Conservation (phyloP, 2,888 invertebrate genomes). For the Saturnia pavonia region DNA sequence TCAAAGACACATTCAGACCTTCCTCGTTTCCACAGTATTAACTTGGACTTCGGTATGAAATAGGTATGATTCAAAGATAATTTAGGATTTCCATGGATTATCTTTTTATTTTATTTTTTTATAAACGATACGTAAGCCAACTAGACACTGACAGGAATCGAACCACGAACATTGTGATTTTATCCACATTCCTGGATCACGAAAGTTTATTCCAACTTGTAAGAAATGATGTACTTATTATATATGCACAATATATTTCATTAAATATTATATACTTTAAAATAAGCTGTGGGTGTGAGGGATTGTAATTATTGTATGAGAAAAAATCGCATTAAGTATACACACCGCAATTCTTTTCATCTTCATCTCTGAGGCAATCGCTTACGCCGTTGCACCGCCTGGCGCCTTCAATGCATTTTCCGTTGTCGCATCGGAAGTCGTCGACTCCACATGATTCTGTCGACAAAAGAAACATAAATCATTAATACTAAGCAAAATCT, state of each 20-base stretch:
- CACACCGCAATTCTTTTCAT: slow-evolving; percentile 84
- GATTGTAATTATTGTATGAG: not conserved
- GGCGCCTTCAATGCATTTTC: slow-evolving; percentile 77
- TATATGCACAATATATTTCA: not conserved
- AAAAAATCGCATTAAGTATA: slow-evolving; percentile 16
- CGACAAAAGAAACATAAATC: slow-evolving; percentile 37
- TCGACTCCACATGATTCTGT: slow-evolving; percentile 66
- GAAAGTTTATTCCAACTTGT: too few species aligned
- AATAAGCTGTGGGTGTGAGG: not conserved
- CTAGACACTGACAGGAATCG: too few species aligned
- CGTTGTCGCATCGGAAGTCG: slow-evolving; percentile 80
- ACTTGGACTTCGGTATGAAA: too few species aligned
- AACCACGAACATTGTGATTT: too few species aligned
- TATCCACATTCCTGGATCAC: too few species aligned
- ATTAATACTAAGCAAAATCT: not conserved
- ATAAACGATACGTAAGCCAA: too few species aligned
- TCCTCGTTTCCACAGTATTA: too few species aligned
- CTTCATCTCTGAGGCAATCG: slow-evolving; percentile 84
- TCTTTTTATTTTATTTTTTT: too few species aligned
- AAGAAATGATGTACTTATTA: too few species aligned
- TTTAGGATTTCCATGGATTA: too few species aligned
- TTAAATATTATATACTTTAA: not conserved
- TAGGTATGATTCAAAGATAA: too few species aligned
- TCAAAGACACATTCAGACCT: too few species aligned
- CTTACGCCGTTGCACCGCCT: slow-evolving; percentile 81